Evolutionary conservation across 1,140 invertebrate species (phyloP), one percentile per base, ranked within the genome.

Genomic region (Eufriesea mexicana): DNA sequence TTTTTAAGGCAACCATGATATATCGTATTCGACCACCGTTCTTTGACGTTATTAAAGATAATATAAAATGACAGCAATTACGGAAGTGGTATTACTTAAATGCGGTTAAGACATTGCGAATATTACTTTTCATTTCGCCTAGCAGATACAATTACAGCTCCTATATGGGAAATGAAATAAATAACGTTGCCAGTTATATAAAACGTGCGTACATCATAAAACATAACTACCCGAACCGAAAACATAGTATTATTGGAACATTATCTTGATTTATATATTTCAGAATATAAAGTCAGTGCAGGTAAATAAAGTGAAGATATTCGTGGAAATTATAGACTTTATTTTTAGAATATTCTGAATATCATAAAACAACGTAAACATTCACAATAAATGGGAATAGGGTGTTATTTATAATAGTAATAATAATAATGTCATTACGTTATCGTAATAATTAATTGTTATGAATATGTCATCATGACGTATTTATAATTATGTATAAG

Each of bases 351-450:
- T 91, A 91, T 90, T 91, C 77, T 89, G 89, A 91, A 88, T 91
- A 91, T 91, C 89, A 91, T 91, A 91, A 91, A 91, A 90, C 90
- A 91, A 91, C 90, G 86, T 89, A 91, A 91, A 91, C 90, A 91
- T 91, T 91, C 90, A 91, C 90, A 91, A 91, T 90, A 91, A 88
- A 91, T 89, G 89, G 89, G 89, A 88, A 83, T 86, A 90, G 84
- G 87, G 86, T 84, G 84, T 89, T 88, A 88, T 89, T 88, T 79
- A 80, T 90, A 90, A 89, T 90, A 87, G 73, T 89, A 89, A 86
- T 91, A 90, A 91, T 91, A 89, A 90, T 91, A 89, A 90, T 91
- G 84, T 89, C 84, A 79, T 90, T 88, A 90, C 74, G 77, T 89
- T 90, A 90, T 80, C 88, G 79, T 90, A 90, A 80, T 91, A 89